Conservation (phyloP, 2,113 vertebrate species). For the Elanus axillaris region DNA sequence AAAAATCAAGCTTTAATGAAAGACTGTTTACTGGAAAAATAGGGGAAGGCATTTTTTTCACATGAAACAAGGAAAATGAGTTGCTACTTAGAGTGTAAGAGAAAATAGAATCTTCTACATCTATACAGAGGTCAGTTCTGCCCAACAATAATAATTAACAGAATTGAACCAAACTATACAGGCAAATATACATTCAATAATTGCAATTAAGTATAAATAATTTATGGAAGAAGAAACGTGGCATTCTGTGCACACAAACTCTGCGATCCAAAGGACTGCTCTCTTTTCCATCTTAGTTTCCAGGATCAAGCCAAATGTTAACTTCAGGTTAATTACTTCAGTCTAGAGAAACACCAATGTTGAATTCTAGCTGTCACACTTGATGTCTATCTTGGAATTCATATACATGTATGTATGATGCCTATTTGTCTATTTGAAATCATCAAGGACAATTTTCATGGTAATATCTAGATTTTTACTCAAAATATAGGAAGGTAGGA, state of each 20-base stretch:
- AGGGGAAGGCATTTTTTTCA: not conserved
- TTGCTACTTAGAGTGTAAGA: not conserved
- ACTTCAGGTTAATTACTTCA: not conserved
- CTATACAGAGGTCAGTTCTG: not conserved
- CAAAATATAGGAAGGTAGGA: not conserved
- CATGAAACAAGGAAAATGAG: not conserved
- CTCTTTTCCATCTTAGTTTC: not conserved
- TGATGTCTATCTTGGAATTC: not conserved
- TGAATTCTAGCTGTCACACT: not conserved
- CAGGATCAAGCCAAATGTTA: not conserved
- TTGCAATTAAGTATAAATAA: not conserved
- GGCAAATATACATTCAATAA: not conserved
- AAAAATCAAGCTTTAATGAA: constrained; percentile 9
- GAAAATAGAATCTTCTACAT: not conserved
- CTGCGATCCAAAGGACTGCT: not conserved
- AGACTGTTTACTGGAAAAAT: not conserved
- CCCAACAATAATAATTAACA: not conserved
- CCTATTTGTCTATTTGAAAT: not conserved
- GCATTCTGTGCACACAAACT: not conserved
- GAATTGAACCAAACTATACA: not conserved
- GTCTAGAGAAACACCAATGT: not conserved
- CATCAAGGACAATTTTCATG: not conserved
- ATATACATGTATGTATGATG: not conserved
- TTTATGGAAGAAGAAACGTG: not conserved
- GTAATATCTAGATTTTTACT: not conserved